Conservation (phyloP, 2,888 invertebrate genomes). For the Dynastes hyllus region DNA sequence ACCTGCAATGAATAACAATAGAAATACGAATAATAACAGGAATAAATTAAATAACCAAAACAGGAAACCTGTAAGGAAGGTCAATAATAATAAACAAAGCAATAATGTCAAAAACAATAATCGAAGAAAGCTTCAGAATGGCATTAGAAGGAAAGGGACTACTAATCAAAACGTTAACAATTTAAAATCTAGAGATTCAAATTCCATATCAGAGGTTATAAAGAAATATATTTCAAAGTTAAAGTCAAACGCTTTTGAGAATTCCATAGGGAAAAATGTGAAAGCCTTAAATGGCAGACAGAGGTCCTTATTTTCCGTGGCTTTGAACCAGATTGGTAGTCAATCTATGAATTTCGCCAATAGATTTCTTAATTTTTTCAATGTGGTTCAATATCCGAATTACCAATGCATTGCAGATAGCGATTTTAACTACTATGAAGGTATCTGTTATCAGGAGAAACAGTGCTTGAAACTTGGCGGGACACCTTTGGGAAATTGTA, state of each 20-base stretch:
- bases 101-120: neutral
- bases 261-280: slow-evolving; percentile 25
- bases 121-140: slow-evolving; percentile 13
- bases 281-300: neutral
- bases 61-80: neutral
- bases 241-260: slow-evolving; percentile 22
- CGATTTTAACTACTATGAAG: slow-evolving; percentile 76
- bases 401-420: slow-evolving; percentile 75
- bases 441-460: slow-evolving; percentile 80
- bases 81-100: slow-evolving; percentile 1
- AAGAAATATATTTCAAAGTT: slow-evolving; percentile 28
- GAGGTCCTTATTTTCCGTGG: slow-evolving; percentile 25
- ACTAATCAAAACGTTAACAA: slow-evolving; percentile 12
- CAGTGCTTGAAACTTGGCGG: slow-evolving; percentile 80
- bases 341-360: slow-evolving; percentile 63
- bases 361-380: slow-evolving; percentile 79
- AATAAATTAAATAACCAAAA: neutral
- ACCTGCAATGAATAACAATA: neutral
- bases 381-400: slow-evolving; percentile 82
- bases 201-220: slow-evolving; percentile 14
- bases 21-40: neutral
- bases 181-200: slow-evolving; percentile 3
- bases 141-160: neutral
- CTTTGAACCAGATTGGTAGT: slow-evolving; percentile 61
- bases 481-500: slow-evolving; percentile 79